These are phyloP conservation scores for Microcebus ravelobensis DNA, from an alignment of 2,113 vertebrate genomes.

Conservation along the genomic window DNA sequence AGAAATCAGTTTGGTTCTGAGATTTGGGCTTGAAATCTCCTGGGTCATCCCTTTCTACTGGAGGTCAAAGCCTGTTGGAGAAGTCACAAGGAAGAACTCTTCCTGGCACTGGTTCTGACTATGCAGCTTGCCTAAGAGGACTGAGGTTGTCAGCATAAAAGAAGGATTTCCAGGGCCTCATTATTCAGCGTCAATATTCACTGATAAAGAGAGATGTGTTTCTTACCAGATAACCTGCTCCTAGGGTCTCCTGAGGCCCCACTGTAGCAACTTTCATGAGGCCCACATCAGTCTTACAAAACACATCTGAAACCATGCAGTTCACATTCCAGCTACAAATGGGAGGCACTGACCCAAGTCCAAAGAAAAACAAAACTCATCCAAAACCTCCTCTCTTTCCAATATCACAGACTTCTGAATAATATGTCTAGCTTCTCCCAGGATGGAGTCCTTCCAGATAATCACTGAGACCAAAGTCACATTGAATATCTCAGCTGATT, in stretches of 20 bases:
- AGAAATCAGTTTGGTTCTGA: neutral
- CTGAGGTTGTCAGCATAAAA: neutral
- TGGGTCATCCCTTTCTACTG: neutral
- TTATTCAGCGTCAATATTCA: neutral
- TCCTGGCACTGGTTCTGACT: neutral
- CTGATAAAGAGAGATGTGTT: neutral
- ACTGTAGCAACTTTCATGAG: neutral
- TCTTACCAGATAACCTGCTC: neutral
- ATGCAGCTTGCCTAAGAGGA: neutral
- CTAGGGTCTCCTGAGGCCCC: neutral
- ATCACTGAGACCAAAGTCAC: neutral
- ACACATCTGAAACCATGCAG: constrained; percentile 51
- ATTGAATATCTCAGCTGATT: neutral
- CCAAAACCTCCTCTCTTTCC: constrained; percentile 60
- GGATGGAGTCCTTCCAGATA: constrained; percentile 37
- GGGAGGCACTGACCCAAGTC: constrained; percentile 52
- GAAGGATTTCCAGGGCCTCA: neutral
- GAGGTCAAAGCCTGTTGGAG: neutral
- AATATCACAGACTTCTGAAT: constrained; percentile 59
- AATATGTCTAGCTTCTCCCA: constrained; percentile 56
- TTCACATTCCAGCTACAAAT: constrained; percentile 43
- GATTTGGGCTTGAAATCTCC: constrained; percentile 22
- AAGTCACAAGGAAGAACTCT: neutral
- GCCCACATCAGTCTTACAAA: constrained; percentile 25
- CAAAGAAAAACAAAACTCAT: constrained; percentile 68